Base-by-base conservation (phyloP, 2,797 vertebrate species). In the Orientallactaga sibirica region DNA sequence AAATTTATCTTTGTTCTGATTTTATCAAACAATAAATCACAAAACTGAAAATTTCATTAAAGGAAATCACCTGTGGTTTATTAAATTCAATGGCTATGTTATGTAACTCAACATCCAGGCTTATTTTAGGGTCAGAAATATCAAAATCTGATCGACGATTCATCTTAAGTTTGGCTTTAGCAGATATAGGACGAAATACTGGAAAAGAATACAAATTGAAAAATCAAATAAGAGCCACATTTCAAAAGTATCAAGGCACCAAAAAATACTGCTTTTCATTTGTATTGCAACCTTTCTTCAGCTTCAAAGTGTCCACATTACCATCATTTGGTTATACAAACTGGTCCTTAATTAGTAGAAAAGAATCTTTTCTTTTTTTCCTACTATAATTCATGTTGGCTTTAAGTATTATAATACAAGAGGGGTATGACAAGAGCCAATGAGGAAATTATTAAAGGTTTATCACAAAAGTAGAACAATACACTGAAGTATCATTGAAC, bases 131-230 rank as follows among this genome's bases (percentile, higher is more conserved):
- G 61, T 98, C 98, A 14, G 99, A 99, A 98, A 99, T 99, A 97
- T 99, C 99, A 97, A 99, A 97, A 96, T 99, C 99, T 33, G 99
- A 99, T 96, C 99, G 98, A 33, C 98, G 99, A 98, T 99, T 99
- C 99, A 99, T 99, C 82, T 98, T 98, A 37, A 99, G 98, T 97
- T 99, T 99, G 95, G 99, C 99, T 89, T 97, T 98, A 68, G 99
- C 99, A 62, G 99, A 99, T 98, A 99, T 99, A 2, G 99, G 99
- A 64, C 99, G 99, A 96, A 99, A 99, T 90, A 99, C 99, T 99
- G 91, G 86, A 97, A 98, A 97, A 97, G 18, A 94, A 96, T 41
- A 92, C 41, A 92, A 93, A 93, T 18, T 66, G 2, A 20, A 84
- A 86, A 94, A 90, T 58, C 16, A 75, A 74, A 79, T 84, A 96